Evolutionary conservation across 2,113 vertebrate species (phyloP).

Genomic region (Gavialis gangeticus): DNA sequence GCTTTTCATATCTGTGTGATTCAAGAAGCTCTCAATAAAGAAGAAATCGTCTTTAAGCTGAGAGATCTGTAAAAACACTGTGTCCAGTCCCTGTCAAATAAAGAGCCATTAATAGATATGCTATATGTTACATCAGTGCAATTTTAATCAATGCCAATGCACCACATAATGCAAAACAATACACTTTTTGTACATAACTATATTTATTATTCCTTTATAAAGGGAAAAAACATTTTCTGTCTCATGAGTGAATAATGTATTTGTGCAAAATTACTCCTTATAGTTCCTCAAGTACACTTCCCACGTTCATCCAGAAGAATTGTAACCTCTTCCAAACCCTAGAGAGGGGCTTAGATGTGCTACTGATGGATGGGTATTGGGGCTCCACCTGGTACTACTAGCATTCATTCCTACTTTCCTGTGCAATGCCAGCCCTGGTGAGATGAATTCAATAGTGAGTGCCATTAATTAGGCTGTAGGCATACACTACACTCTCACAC

Average conservation of each 20-base stretch:
- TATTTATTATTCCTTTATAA: not conserved
- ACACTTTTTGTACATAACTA: not conserved
- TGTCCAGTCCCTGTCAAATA: not conserved
- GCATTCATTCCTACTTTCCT: not conserved
- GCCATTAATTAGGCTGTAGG: not conserved
- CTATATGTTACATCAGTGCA: not conserved
- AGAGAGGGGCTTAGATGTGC: not conserved
- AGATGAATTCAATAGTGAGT: not conserved
- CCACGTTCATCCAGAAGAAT: not conserved
- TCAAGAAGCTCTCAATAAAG: slow-evolving; percentile 9
- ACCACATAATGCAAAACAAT: not conserved
- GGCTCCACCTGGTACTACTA: not conserved
- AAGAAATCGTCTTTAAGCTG: slow-evolving; percentile 29
- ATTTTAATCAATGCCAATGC: not conserved
- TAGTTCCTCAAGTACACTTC: not conserved
- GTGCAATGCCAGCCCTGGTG: not conserved
- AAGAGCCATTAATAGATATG: not conserved
- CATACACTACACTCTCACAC: not conserved
- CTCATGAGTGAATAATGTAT: not conserved
- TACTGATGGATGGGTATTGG: not conserved
- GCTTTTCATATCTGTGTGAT: not conserved
- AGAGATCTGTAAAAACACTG: not conserved
- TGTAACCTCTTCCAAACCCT: not conserved
- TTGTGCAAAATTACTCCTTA: too few relatives aligned
- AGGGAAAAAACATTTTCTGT: not conserved